Conservation (phyloP, 1,140 invertebrate genomes). For the Chymomyza costata region DNA sequence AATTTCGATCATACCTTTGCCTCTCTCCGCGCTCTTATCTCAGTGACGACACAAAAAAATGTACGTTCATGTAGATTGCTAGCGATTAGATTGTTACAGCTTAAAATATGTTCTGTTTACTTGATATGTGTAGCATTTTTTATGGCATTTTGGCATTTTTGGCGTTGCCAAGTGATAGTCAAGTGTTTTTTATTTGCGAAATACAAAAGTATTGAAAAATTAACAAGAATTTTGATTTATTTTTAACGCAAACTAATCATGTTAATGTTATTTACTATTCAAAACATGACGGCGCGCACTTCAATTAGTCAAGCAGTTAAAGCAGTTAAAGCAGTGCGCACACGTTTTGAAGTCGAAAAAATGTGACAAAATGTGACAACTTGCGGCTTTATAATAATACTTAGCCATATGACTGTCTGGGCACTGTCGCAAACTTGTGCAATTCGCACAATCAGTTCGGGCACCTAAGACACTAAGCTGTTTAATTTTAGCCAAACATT, state of each 20-base stretch:
- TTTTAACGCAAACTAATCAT: conserved; percentile 26
- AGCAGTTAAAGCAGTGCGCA: no score
- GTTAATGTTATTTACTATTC: conserved; percentile 2
- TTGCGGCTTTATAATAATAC: not conserved
- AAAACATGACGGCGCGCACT: no score
- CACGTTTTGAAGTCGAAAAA: conserved; percentile 7
- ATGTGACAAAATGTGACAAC: not conserved
- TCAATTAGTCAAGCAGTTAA: no score
- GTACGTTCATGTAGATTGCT: conserved; percentile 29
- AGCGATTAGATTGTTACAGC: conserved; percentile 51
- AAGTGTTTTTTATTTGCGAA: conserved; percentile 3
- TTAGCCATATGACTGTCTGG: no score
- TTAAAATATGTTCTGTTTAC: conserved; percentile 34
- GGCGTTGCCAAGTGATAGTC: conserved; percentile 22
- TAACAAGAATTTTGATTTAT: no score
- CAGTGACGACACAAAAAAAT: conserved; percentile 61
- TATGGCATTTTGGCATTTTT: conserved; percentile 1
- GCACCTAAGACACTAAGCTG: no score
- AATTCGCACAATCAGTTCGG: no score
- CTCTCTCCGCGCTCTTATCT: conserved; percentile 22
- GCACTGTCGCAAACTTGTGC: no score
- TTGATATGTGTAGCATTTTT: not conserved
- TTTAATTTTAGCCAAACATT: no score
- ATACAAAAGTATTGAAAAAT: no score
- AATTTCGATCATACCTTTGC: conserved; percentile 18